A percentile compares a stretch with the other conserved stretches of the same genome.
phyloP scores from a whole-genome alignment of 2,113 vertebrate species.

The Collichthys lucidus region DNA sequence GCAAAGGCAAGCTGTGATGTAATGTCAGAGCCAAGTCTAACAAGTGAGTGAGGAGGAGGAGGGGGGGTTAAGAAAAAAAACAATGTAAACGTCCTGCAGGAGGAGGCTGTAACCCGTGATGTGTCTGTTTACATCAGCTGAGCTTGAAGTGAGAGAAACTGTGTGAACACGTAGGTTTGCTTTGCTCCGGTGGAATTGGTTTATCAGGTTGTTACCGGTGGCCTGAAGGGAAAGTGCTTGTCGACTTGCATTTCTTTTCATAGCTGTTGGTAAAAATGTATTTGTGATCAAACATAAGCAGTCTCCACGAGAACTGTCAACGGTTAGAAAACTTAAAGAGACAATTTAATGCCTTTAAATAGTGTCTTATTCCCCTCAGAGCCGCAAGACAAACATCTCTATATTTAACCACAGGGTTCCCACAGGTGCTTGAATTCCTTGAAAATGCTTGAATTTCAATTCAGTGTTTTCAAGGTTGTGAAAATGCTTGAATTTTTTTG shows the following conservation, averaged over 20 bases:
- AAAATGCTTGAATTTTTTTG: no score
- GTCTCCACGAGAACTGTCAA: conserved; percentile 1
- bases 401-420: no score
- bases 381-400: not conserved
- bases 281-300: not conserved
- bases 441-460: no score
- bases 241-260: no score
- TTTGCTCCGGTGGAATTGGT: conserved; percentile 28
- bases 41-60: conserved; percentile 7
- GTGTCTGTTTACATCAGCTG: conserved; percentile 34
- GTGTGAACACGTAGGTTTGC: not conserved
- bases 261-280: conserved; percentile 12
- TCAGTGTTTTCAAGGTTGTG: no score
- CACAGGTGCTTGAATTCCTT: no score
- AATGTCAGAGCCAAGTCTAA: conserved; percentile 58
- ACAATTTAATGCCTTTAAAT: not conserved
- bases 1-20: conserved; percentile 48
- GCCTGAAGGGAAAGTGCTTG: conserved; percentile 23
- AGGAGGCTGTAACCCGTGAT: conserved; percentile 5
- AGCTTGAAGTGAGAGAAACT: conserved; percentile 5
- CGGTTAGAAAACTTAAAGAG: not conserved
- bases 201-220: conserved; percentile 39
- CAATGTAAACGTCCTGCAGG: not conserved
- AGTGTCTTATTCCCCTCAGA: conserved; percentile 6
- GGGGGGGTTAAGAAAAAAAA: not conserved